Evolutionary conservation across 2,113 vertebrate species (phyloP).

Genomic region (Coreoperca whiteheadi): DNA sequence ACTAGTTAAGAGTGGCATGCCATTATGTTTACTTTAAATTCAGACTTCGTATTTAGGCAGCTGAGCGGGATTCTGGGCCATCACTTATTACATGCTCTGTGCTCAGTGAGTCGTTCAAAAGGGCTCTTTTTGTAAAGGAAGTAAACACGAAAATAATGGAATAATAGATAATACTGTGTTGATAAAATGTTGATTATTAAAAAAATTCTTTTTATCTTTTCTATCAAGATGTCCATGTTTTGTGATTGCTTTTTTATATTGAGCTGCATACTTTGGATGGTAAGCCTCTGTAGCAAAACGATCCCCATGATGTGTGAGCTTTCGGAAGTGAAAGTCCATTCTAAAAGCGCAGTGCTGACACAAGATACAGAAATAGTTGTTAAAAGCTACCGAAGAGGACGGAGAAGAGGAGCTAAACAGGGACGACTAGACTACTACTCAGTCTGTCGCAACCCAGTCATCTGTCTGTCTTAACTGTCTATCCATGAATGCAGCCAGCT

Average conservation of each 20-base stretch:
- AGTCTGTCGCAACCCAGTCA: constrained; percentile 47
- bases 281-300: not conserved
- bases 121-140: not conserved
- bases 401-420: constrained; percentile 59
- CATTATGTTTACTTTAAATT: not conserved
- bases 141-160: not conserved
- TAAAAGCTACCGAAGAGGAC: constrained; percentile 54
- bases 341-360: constrained; percentile 60
- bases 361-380: constrained; percentile 67
- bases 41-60: not conserved
- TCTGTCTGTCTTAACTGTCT: constrained; percentile 56
- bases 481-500: constrained; percentile 59
- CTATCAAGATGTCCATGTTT: not conserved
- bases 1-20: not conserved
- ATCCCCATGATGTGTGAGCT: not conserved
- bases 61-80: not conserved
- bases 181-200: not conserved
- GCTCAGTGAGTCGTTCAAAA: not conserved
- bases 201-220: not conserved
- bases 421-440: constrained; percentile 54
- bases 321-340: constrained; percentile 57
- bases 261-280: not conserved
- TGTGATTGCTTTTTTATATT: not conserved
- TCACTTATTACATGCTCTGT: not conserved
- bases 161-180: too few relatives aligned